Percentiles rank a stretch among this genome's conserved stretches.
Evolutionary conservation across 2,888 invertebrate genomes (phyloP).

Genomic region (Caenorhabditis sinica): DNA sequence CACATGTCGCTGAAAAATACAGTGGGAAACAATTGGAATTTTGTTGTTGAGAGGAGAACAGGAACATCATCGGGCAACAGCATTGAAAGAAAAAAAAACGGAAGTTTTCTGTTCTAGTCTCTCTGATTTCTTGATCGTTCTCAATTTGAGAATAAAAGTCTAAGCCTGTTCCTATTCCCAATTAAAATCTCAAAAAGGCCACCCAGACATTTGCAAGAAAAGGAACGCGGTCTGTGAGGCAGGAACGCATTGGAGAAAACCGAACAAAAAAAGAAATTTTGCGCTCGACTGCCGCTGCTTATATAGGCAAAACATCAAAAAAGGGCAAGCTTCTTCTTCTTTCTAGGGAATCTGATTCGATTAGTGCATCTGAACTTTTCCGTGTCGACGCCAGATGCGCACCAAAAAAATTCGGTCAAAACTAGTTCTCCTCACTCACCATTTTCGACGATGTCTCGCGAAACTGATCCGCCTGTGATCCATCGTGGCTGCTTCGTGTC

Average conservation of each 20-base stretch:
- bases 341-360: slow-evolving; percentile 8
- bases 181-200: not conserved
- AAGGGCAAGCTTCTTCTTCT: not conserved
- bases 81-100: no score
- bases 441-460: not conserved
- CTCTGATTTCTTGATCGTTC: not conserved
- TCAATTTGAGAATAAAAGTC: no score
- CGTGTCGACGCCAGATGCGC: not conserved
- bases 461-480: slow-evolving; percentile 6
- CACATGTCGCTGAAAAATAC: slow-evolving; percentile 34
- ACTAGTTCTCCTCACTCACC: slow-evolving; percentile 29
- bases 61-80: no score
- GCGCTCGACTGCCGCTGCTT: not conserved
- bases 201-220: not conserved
- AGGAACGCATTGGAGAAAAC: not conserved
- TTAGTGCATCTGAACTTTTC: slow-evolving; percentile 31
- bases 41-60: not conserved
- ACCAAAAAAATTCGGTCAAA: not conserved
- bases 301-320: not conserved
- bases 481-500: not conserved
- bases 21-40: slow-evolving; percentile 33
- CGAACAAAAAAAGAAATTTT: not conserved
- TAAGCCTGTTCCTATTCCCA: no score
- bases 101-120: no score
- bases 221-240: not conserved